A percentile compares a stretch with the other conserved stretches of the same genome.
Evolutionary conservation across 1,140 invertebrate species (phyloP).

Genomic region (Orchestia grillus): DNA sequence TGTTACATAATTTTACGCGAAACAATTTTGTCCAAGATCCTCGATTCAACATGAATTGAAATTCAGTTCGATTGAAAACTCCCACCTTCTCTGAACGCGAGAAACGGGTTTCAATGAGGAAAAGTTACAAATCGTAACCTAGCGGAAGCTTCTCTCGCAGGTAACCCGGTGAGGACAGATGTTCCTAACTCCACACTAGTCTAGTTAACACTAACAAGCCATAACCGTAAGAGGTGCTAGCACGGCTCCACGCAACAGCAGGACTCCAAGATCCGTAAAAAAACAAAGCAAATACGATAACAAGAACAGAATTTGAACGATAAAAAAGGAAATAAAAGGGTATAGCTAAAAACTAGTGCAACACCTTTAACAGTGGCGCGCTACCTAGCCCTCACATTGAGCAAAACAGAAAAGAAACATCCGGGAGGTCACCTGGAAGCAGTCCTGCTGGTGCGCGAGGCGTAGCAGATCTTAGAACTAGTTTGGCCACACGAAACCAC

Average conservation of each 20-base stretch:
- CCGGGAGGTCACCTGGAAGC: neutral
- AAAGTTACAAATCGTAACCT: neutral
- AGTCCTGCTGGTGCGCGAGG: neutral
- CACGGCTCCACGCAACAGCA: neutral
- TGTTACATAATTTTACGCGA: neutral
- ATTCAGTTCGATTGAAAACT: neutral
- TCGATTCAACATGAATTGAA: neutral
- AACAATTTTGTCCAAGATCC: neutral
- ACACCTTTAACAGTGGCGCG: neutral
- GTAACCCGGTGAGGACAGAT: neutral
- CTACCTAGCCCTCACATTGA: neutral
- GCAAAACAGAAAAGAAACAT: neutral
- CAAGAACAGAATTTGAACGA: neutral
- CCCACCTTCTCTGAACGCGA: neutral
- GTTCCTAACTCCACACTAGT: slow-evolving; percentile 10
- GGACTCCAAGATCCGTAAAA: neutral
- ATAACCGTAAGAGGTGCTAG: neutral
- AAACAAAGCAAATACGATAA: neutral
- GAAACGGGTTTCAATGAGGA: neutral
- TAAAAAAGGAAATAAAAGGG: neutral
- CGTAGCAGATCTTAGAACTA: slow-evolving; percentile 36
- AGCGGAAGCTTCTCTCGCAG: neutral
- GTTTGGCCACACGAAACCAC: slow-evolving; percentile 49
- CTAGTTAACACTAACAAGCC: slow-evolving; percentile 47
- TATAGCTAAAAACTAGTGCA: neutral